Evolutionary conservation across 2,113 vertebrate species (phyloP).

Genomic region (Sclerurus mexicanus): DNA sequence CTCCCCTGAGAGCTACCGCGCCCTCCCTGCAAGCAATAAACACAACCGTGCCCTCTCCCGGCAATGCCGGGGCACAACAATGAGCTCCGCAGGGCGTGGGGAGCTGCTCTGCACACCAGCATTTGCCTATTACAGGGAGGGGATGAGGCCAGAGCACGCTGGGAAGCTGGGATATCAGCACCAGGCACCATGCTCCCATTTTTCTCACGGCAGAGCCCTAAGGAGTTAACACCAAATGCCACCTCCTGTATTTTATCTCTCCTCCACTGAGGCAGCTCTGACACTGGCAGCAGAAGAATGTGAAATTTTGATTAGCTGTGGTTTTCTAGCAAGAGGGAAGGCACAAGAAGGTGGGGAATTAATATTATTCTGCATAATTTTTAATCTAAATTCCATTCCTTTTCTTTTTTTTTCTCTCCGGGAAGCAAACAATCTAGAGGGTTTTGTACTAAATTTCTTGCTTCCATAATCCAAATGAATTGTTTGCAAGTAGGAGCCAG

Average conservation of each 20-base stretch:
- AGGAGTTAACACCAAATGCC: slow-evolving; percentile 49
- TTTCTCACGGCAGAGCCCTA: background rate
- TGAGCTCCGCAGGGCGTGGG: background rate
- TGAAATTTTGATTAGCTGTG: slow-evolving; percentile 35
- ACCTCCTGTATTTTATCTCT: slow-evolving; percentile 32
- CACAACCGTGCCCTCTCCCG: fast-evolving
- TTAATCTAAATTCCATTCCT: slow-evolving; percentile 67
- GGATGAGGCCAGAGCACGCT: fast-evolving
- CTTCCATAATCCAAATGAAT: slow-evolving; percentile 72
- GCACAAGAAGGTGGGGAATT: slow-evolving; percentile 44
- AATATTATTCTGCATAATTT: slow-evolving; percentile 62
- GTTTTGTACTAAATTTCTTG: slow-evolving; percentile 61
- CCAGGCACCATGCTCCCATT: fast-evolving
- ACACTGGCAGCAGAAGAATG: slow-evolving; percentile 42
- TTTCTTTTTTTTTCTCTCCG: slow-evolving; percentile 61
- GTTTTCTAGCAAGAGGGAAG: slow-evolving; percentile 36
- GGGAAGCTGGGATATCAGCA: fast-evolving
- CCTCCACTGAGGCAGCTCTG: slow-evolving; percentile 40
- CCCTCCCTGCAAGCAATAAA: fast-evolving
- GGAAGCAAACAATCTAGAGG: slow-evolving; percentile 65
- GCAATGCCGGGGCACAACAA: background rate
- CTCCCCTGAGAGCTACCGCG: background rate
- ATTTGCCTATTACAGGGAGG: fast-evolving
- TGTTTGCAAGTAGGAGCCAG: slow-evolving; percentile 71
- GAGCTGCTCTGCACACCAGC: background rate